Percentiles rank a stretch among this genome's conserved stretches.
Conservation (phyloP, 2,888 invertebrate genomes). For the Nemurella pictetii region DNA sequence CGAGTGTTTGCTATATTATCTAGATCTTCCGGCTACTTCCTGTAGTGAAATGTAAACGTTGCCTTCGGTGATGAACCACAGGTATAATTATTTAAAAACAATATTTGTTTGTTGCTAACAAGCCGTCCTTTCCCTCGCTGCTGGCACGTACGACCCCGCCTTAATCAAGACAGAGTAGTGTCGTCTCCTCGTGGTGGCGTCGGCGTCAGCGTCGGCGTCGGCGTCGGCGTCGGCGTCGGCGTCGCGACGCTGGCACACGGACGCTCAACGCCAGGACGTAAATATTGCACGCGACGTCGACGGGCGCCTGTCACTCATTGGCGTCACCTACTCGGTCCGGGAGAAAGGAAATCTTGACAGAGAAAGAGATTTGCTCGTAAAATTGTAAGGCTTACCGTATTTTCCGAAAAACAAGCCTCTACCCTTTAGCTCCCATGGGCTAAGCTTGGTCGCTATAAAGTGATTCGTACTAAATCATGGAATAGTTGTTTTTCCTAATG, state of each 20-base stretch:
- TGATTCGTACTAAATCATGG: neutral
- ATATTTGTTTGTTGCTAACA: constrained; percentile 7
- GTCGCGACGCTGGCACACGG: constrained; percentile 5
- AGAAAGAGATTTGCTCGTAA: neutral
- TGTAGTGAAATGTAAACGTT: neutral
- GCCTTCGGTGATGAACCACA: neutral
- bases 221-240: constrained; percentile 10
- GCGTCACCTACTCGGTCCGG: neutral
- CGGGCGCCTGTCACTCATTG: constrained; percentile 18
- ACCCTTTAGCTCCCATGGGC: neutral
- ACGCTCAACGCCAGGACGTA: constrained; percentile 4
- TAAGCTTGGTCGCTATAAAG: neutral
- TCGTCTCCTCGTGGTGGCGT: constrained; percentile 1
- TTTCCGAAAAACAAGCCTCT: neutral
- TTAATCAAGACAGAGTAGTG: constrained; percentile 24
- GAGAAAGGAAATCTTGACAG: neutral
- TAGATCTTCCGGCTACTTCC: neutral
- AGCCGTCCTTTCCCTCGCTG: neutral
- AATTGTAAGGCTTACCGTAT: neutral
- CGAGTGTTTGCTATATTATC: neutral
- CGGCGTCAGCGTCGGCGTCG: neutral
- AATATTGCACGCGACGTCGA: constrained; percentile 4
- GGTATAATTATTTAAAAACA: constrained; percentile 6
- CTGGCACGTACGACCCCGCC: constrained; percentile 22
- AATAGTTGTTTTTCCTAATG: neutral